Evolutionary conservation across 2,888 invertebrate genomes (phyloP).

Genomic region (Nomada ruficornis): DNA sequence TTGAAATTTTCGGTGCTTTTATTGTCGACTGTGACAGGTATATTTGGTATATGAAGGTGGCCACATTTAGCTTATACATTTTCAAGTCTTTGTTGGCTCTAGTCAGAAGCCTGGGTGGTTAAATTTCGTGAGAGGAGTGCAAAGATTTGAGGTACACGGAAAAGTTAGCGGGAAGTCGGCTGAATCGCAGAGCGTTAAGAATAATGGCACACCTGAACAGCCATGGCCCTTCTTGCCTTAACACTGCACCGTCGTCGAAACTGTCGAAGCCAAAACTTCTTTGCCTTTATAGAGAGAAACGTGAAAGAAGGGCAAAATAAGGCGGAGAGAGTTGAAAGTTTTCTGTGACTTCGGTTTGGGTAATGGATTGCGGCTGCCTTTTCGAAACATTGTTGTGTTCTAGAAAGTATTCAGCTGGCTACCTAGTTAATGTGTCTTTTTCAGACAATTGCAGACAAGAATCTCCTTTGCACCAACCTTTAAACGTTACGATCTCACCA

Average conservation of each 20-base stretch:
- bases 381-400: slow-evolving; percentile 16
- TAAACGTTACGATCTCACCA: too few relatives aligned
- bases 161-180: slow-evolving; percentile 17
- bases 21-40: too few relatives aligned
- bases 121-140: slow-evolving; percentile 31
- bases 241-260: slow-evolving; percentile 11
- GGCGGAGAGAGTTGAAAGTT: slow-evolving; percentile 12
- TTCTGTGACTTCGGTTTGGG: not conserved
- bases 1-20: too few relatives aligned
- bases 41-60: not conserved
- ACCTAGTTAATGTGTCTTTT: not conserved
- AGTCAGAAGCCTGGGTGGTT: not conserved
- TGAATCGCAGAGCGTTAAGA: slow-evolving; percentile 41
- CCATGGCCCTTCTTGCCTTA: slow-evolving; percentile 25
- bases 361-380: slow-evolving; percentile 36
- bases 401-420: not conserved
- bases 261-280: slow-evolving; percentile 35
- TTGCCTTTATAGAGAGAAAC: slow-evolving; percentile 6
- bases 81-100: not conserved
- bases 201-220: slow-evolving; percentile 30
- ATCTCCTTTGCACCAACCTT: too few relatives aligned
- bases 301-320: slow-evolving; percentile 17
- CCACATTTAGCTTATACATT: not conserved
- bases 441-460: not conserved
- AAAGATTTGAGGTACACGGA: not conserved